phyloP scores from a whole-genome alignment of 2,888 invertebrate species.

The Cheilosia scutellata region DNA sequence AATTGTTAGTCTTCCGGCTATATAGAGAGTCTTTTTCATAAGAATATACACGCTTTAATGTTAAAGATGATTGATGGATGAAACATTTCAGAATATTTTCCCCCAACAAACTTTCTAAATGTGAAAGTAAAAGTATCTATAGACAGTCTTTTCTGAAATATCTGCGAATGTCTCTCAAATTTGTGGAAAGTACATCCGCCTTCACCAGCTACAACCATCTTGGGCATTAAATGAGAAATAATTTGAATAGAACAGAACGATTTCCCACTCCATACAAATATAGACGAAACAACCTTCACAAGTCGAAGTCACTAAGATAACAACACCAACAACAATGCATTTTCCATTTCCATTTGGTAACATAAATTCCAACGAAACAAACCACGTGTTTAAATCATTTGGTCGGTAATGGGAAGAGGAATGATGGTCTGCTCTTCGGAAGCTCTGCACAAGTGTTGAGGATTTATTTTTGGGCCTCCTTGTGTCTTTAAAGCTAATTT shows the following conservation, averaged over 20 bases:
- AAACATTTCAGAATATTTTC: too few relatives aligned
- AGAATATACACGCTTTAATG: too few relatives aligned
- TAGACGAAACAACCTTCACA: background rate
- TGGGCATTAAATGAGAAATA: slow-evolving; percentile 27
- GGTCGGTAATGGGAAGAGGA: slow-evolving; percentile 10
- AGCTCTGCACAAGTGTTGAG: slow-evolving; percentile 5
- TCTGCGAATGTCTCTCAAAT: background rate
- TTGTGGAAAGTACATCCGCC: slow-evolving; percentile 6
- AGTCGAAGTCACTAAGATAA: background rate
- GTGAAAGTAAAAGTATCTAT: too few relatives aligned
- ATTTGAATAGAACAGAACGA: slow-evolving; percentile 8
- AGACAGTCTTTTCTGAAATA: background rate
- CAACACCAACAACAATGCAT: slow-evolving; percentile 21
- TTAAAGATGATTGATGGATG: too few relatives aligned
- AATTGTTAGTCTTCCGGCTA: too few relatives aligned
- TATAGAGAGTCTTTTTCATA: too few relatives aligned
- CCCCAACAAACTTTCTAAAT: too few relatives aligned
- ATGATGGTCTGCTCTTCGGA: background rate
- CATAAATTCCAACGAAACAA: slow-evolving; percentile 20
- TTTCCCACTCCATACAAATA: background rate
- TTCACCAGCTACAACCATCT: background rate
- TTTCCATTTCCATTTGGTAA: slow-evolving; percentile 25
- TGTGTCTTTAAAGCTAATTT: slow-evolving; percentile 17
- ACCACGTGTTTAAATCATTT: slow-evolving; percentile 20
- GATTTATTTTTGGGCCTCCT: slow-evolving; percentile 13